These are phyloP conservation scores for Dendrolimus pini DNA, from an alignment of 2,888 invertebrate genomes.

Conservation along the genomic window DNA sequence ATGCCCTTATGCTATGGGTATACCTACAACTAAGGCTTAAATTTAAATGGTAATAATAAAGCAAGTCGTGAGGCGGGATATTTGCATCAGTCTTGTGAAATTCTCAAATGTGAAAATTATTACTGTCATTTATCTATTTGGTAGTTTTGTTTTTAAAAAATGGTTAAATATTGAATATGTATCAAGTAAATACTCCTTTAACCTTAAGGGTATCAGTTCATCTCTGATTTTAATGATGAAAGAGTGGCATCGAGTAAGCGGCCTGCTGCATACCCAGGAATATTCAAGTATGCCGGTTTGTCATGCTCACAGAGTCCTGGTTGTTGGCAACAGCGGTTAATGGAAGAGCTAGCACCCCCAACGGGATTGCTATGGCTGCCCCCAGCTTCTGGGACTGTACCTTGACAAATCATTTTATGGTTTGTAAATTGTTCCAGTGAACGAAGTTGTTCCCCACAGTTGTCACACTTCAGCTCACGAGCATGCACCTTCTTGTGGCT, in stretches of 20 bases:
- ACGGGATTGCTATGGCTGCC: conserved; percentile 38
- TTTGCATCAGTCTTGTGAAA: conserved; percentile 77
- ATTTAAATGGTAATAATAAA: conserved; percentile 76
- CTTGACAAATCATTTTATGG: conserved; percentile 68
- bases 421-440: conserved; percentile 70
- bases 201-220: conserved; percentile 54
- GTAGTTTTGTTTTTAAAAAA: conserved; percentile 65
- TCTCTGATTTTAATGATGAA: conserved; percentile 65
- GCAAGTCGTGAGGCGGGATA: conserved; percentile 77
- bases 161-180: conserved; percentile 33
- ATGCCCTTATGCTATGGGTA: conserved; percentile 46
- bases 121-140: conserved; percentile 69
- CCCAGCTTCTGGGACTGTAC: conserved; percentile 41
- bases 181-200: conserved; percentile 26
- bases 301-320: conserved; percentile 72
- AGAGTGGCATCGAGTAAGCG: conserved; percentile 67
- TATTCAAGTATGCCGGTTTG: conserved; percentile 70
- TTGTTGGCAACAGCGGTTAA: conserved; percentile 64
- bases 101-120: conserved; percentile 71
- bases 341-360: conserved; percentile 20
- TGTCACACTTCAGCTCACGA: conserved; percentile 70
- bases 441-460: conserved; percentile 69
- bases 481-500: conserved; percentile 75
- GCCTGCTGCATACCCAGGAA: conserved; percentile 67
- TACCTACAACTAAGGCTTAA: conserved; percentile 64